Evolutionary conservation across 2,113 vertebrate genomes (phyloP).

Genomic region (Tachysurus vachellii): DNA sequence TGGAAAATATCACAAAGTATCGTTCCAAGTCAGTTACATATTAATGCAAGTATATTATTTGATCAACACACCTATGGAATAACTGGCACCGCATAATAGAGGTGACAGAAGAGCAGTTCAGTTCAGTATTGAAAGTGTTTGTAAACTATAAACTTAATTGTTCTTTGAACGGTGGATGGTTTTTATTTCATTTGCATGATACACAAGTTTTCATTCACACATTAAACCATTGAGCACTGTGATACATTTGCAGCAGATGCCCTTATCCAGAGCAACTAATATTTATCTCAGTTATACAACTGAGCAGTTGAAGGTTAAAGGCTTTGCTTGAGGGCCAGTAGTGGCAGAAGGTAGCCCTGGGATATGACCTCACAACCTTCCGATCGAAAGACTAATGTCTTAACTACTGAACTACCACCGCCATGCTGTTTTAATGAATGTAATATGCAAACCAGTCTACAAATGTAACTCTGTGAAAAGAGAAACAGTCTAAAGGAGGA

Average conservation of each 20-base stretch:
- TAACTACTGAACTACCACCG: too few species aligned
- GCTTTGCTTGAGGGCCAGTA: too few species aligned
- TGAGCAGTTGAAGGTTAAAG: too few species aligned
- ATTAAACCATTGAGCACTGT: too few species aligned
- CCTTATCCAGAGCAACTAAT: too few species aligned
- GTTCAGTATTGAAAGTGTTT: constrained; percentile 4
- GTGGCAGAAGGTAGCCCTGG: too few species aligned
- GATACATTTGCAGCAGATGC: too few species aligned
- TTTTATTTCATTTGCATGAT: background rate
- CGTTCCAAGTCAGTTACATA: background rate
- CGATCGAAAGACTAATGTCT: too few species aligned
- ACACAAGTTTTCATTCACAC: too few species aligned
- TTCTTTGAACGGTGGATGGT: background rate
- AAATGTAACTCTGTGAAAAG: background rate
- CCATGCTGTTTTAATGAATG: too few species aligned
- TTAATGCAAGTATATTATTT: background rate
- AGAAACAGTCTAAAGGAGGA: background rate
- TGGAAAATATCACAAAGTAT: constrained; percentile 27
- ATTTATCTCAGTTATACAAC: too few species aligned
- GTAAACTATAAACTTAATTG: constrained; percentile 27
- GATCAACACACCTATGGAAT: background rate
- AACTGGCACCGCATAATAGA: constrained; percentile 38
- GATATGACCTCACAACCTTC: too few species aligned
- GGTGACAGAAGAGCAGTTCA: background rate
- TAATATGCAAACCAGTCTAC: background rate